Evolutionary conservation across 2,888 invertebrate genomes (phyloP).

Genomic region (Neuroscelio doddi): DNA sequence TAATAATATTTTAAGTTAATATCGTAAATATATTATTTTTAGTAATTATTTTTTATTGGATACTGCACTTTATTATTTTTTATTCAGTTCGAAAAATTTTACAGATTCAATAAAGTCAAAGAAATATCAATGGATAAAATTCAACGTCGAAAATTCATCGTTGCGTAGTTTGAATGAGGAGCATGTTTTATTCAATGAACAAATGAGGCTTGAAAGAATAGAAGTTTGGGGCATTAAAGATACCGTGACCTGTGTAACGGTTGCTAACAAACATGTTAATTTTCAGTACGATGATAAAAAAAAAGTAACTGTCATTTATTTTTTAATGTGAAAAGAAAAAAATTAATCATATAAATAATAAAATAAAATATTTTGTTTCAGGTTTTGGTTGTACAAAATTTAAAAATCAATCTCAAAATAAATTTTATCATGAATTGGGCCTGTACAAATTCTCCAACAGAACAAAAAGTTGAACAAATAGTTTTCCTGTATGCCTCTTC

Average conservation of each 20-base stretch:
- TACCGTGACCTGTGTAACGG: not conserved
- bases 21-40: conserved; percentile 8
- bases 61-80: too few species aligned
- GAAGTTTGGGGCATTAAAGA: conserved; percentile 61
- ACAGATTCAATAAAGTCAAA: conserved; percentile 60
- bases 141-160: conserved; percentile 50
- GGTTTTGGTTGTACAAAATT: not conserved
- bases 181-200: conserved; percentile 4
- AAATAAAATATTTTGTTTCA: too few species aligned
- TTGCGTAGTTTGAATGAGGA: conserved; percentile 32
- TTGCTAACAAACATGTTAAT: not conserved
- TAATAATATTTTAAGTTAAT: too few species aligned
- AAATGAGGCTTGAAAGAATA: conserved; percentile 56
- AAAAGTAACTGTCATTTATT: too few species aligned
- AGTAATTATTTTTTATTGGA: too few species aligned
- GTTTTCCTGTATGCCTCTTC: too few species aligned
- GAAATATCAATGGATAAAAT: conserved; percentile 58
- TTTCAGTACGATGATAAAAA: not conserved
- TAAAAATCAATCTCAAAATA: not conserved
- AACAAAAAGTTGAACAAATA: too few species aligned
- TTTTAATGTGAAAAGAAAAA: too few species aligned
- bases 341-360: too few species aligned
- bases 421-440: not conserved
- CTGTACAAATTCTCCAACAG: not conserved
- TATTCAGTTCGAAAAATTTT: conserved; percentile 31